phyloP scores from a whole-genome alignment of 2,797 vertebrate genomes.

The Diglossa cyanea region DNA sequence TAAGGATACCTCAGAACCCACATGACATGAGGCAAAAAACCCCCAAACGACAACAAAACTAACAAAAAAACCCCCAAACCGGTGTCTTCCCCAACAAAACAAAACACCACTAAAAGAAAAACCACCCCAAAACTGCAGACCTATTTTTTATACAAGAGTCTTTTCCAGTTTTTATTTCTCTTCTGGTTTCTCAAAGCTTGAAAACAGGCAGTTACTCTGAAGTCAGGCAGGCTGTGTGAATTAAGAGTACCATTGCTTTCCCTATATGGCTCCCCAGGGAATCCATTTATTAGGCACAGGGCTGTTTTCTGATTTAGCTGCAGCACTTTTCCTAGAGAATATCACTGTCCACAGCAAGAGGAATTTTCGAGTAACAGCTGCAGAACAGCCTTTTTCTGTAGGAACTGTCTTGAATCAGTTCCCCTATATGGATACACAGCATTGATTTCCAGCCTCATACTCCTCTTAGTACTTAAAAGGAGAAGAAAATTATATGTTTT shows the following conservation, averaged over 20 bases:
- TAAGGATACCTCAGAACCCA: not conserved
- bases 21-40: not conserved
- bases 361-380: slow-evolving; percentile 1
- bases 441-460: not conserved
- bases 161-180: not conserved
- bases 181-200: not conserved
- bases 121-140: not conserved
- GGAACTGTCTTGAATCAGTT: not conserved
- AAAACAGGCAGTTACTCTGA: not conserved
- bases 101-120: not conserved
- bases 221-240: not conserved
- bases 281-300: slow-evolving; percentile 21
- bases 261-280: not conserved
- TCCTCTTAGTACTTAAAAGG: not conserved
- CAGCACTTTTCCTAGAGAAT: not conserved
- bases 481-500: not conserved
- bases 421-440: not conserved
- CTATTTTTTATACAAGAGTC: not conserved
- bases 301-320: slow-evolving; percentile 27
- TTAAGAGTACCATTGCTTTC: not conserved
- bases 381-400: not conserved
- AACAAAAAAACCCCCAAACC: not conserved
- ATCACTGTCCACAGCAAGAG: not conserved
- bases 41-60: accelerated
- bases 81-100: not conserved